Evolutionary conservation across 2,797 vertebrate species (phyloP).

Genomic region (Sebastolobus altivelis): DNA sequence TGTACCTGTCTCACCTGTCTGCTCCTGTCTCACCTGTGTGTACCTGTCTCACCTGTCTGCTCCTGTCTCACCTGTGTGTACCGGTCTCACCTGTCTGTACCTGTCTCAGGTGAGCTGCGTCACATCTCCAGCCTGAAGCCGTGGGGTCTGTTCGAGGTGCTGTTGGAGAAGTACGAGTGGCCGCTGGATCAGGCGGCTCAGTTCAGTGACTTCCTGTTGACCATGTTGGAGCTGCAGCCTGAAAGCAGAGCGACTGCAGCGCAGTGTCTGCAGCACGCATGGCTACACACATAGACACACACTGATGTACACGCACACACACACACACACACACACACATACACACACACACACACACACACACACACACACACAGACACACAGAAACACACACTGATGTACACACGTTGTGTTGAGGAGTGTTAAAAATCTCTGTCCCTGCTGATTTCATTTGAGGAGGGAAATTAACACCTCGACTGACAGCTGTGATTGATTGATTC

Average conservation of each 20-base stretch:
- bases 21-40: background rate
- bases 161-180: constrained; percentile 99
- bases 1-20: background rate
- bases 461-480: background rate
- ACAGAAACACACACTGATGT: constrained; percentile 74
- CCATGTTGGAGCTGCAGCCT: constrained; percentile 96
- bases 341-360: constrained; percentile 6
- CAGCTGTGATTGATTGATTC: background rate
- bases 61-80: background rate
- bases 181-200: constrained; percentile 95
- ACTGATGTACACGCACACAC: background rate
- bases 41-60: background rate
- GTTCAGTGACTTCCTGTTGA: constrained; percentile 98
- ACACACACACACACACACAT: constrained; percentile 89
- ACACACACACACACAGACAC: constrained; percentile 85
- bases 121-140: constrained; percentile 98
- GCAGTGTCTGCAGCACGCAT: constrained; percentile 94
- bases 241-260: constrained; percentile 93
- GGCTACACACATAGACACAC: constrained; percentile 90
- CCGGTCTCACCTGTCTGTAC: background rate
- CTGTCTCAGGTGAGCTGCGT: constrained; percentile 91
- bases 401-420: constrained; percentile 1
- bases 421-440: background rate
- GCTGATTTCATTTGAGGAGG: background rate
- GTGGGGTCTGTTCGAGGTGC: constrained; percentile 96